Percentiles rank a stretch among this genome's conserved stretches.
These are phyloP conservation scores for Sebastes itinus DNA, from an alignment of 2,797 vertebrate genomes.

Conservation along the genomic window DNA sequence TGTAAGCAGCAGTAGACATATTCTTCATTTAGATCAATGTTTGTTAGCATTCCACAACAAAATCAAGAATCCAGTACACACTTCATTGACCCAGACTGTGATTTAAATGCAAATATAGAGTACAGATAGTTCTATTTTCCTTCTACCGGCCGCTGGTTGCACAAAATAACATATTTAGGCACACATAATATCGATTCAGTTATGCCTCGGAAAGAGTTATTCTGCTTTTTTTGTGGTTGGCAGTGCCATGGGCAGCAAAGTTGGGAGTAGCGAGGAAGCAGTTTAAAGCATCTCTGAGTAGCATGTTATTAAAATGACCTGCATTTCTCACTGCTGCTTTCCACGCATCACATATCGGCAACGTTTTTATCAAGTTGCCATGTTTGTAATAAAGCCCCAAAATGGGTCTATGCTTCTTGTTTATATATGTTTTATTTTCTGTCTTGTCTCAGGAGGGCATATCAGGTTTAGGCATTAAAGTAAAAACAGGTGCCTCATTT, in stretches of 20 bases:
- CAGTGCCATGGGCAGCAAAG: background rate
- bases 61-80: background rate
- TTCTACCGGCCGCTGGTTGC: background rate
- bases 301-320: background rate
- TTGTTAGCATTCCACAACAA: background rate
- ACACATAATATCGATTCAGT: background rate
- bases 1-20: background rate
- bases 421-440: conserved; percentile 7
- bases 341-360: background rate
- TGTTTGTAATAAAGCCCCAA: conserved; percentile 14
- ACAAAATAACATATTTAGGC: background rate
- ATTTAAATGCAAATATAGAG: background rate
- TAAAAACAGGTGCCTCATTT: conserved; percentile 20
- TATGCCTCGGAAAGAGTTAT: background rate
- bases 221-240: background rate
- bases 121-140: background rate
- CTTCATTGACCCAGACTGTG: background rate
- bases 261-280: background rate
- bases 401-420: background rate
- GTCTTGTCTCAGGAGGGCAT: background rate
- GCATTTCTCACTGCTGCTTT: background rate
- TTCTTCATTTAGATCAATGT: background rate
- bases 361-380: conserved; percentile 1
- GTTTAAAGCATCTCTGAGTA: background rate
- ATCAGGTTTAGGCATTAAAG: background rate